Percentiles rank a stretch among this genome's conserved stretches.
These are phyloP conservation scores for Brachionus manjavacas DNA, from an alignment of 1,140 invertebrate species.

Conservation along the genomic window DNA sequence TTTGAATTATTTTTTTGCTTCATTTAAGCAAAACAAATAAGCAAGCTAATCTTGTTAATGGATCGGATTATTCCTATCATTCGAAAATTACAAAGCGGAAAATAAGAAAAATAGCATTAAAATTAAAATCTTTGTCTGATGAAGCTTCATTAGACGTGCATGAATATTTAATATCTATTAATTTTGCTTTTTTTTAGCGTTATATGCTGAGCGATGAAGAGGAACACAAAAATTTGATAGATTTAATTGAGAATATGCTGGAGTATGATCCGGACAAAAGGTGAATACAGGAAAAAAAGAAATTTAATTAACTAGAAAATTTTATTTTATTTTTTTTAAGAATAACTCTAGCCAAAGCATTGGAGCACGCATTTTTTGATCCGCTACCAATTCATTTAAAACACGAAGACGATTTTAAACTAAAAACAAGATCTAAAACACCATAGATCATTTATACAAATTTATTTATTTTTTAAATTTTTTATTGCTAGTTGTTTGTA, in stretches of 20 bases:
- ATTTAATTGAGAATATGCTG: conserved; percentile 88
- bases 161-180: background rate
- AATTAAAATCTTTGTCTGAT: background rate
- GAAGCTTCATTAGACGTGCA: conserved; percentile 21
- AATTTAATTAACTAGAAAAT: conserved; percentile 71
- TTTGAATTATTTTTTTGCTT: conserved; percentile 8
- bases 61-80: background rate
- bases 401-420: conserved; percentile 32
- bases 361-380: conserved; percentile 35
- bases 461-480: background rate
- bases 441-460: conserved; percentile 19
- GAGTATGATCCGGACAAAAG: conserved; percentile 79
- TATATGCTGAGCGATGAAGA: conserved; percentile 74
- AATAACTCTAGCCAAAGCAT: conserved; percentile 20
- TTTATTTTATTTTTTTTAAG: conserved; percentile 78
- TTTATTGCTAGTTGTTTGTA: background rate
- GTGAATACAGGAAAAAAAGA: background rate
- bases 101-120: background rate
- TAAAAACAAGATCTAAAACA: conserved; percentile 3
- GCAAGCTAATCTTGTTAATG: background rate
- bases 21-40: background rate
- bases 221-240: conserved; percentile 86
- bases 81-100: background rate
- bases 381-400: conserved; percentile 15
- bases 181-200: conserved; percentile 62